phyloP scores from a whole-genome alignment of 1,140 invertebrate species.

The Proales similis region DNA sequence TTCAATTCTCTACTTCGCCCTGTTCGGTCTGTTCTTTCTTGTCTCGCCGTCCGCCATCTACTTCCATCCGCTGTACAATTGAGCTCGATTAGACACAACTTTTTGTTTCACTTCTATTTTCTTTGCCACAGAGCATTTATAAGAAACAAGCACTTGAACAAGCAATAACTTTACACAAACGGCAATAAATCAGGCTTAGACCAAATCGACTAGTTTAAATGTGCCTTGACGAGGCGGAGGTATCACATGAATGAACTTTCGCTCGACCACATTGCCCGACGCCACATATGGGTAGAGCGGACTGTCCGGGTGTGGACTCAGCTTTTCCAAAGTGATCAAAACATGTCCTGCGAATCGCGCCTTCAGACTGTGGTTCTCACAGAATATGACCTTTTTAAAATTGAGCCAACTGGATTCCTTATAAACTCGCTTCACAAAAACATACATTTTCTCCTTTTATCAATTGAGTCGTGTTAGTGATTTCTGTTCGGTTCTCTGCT shows the following conservation, averaged over 20 bases:
- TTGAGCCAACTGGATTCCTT: no score
- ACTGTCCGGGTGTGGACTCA: conserved; percentile 35
- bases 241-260: conserved; percentile 38
- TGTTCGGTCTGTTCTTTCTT: no score
- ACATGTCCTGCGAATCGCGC: conserved; percentile 36
- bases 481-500: neutral
- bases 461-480: neutral
- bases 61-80: no score
- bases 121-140: no score
- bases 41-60: no score
- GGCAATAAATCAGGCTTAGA: no score
- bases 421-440: no score
- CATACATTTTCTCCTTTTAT: neutral
- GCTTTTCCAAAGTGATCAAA: conserved; percentile 30
- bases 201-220: conserved; percentile 24
- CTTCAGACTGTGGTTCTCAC: conserved; percentile 34
- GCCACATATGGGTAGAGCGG: conserved; percentile 18
- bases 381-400: conserved; percentile 21
- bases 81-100: no score
- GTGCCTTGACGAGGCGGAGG: conserved; percentile 20
- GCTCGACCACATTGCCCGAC: conserved; percentile 3
- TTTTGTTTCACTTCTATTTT: no score
- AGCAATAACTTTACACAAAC: no score
- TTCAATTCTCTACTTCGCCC: no score
- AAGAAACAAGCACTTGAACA: no score